These are phyloP conservation scores for Cynaeus angustus DNA, from an alignment of 2,888 invertebrate genomes.

Conservation along the genomic window DNA sequence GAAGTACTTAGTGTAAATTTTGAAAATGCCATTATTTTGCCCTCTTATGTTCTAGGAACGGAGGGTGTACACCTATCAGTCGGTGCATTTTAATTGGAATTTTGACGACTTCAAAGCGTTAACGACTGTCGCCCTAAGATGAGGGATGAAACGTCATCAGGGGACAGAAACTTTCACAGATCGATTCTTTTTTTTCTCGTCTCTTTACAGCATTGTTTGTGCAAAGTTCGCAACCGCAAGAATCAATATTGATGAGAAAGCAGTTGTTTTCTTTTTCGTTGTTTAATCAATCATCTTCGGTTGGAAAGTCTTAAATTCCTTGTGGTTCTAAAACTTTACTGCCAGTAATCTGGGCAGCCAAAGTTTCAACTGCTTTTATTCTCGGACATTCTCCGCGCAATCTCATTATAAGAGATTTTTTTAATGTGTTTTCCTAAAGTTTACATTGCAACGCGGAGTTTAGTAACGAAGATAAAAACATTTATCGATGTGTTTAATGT, in stretches of 20 bases:
- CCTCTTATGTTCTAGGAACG: no score
- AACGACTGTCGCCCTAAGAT: conserved; percentile 11
- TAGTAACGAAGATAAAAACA: conserved; percentile 23
- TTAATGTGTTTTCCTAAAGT: conserved; percentile 30
- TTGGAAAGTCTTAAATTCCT: conserved; percentile 23
- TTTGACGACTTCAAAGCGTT: conserved; percentile 47
- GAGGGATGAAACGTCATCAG: conserved; percentile 11
- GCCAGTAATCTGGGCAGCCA: conserved; percentile 12
- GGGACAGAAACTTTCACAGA: not conserved
- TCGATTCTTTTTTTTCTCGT: conserved; percentile 5
- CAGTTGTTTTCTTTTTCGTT: conserved; percentile 25
- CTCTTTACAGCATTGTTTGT: conserved; percentile 10
- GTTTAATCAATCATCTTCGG: conserved; percentile 38
- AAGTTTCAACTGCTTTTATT: conserved; percentile 34
- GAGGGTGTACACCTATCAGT: conserved; percentile 6
- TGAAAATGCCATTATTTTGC: no score
- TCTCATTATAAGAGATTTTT: conserved; percentile 20
- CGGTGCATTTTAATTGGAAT: conserved; percentile 48
- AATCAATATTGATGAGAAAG: conserved; percentile 21
- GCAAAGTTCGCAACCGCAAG: conserved; percentile 9
- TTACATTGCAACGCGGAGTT: conserved; percentile 6
- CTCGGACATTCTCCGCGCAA: conserved; percentile 23
- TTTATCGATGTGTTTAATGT: conserved; percentile 16
- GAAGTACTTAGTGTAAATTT: no score
- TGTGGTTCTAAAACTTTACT: conserved; percentile 37